Evolutionary conservation across 2,888 invertebrate species (phyloP).

Genomic region (Drosophila fungiperda): DNA sequence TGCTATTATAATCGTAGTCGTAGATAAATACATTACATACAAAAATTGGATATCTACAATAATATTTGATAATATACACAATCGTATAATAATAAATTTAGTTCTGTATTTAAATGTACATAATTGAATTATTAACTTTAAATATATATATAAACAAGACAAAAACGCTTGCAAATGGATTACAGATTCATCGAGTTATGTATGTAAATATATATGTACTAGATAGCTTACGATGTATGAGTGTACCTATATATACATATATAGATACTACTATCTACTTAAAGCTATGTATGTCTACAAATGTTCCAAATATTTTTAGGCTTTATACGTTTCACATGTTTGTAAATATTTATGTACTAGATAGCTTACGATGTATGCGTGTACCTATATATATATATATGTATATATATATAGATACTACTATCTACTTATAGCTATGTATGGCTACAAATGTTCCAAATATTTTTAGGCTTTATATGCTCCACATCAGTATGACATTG

Average conservation of each 20-base stretch:
- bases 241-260: conserved; percentile 28
- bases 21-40: conserved; percentile 65
- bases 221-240: conserved; percentile 39
- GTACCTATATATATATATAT: conserved; percentile 31
- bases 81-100: conserved; percentile 59
- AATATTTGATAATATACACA: conserved; percentile 55
- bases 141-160: conserved; percentile 63
- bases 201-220: conserved; percentile 36
- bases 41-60: conserved; percentile 73
- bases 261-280: conserved; percentile 35
- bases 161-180: conserved; percentile 74
- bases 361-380: conserved; percentile 41
- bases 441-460: conserved; percentile 48
- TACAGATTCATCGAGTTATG: conserved; percentile 63
- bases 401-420: conserved; percentile 33
- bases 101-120: conserved; percentile 61
- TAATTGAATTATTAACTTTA: conserved; percentile 65
- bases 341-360: conserved; percentile 37
- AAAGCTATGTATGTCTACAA: conserved; percentile 33
- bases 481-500: conserved; percentile 48
- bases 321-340: conserved; percentile 33
- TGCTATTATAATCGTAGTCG: conserved; percentile 52
- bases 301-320: conserved; percentile 47
- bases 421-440: conserved; percentile 37
- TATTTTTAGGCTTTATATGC: conserved; percentile 28